phyloP scores from a whole-genome alignment of 1,140 invertebrate species.

The Neoseiulus cucumeris region DNA sequence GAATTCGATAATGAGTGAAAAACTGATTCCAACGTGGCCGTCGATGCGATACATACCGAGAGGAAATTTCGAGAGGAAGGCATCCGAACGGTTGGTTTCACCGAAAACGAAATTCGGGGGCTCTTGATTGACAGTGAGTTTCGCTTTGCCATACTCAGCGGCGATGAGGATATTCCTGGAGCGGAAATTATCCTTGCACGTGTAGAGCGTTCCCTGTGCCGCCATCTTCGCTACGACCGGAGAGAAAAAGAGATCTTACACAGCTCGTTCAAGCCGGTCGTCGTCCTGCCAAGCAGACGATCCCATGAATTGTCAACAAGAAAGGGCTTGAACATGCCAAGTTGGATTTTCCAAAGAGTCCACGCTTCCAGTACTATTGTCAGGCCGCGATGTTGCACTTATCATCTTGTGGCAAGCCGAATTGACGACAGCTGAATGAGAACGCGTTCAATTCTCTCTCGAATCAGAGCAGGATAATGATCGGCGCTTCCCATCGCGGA shows the following conservation, averaged over 20 bases:
- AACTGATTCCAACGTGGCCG: conserved; percentile 18
- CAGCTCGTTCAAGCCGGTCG: too few relatives aligned
- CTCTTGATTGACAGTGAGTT: conserved; percentile 45
- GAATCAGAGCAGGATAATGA: too few relatives aligned
- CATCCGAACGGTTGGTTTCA: conserved; percentile 66
- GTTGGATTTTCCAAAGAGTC: too few relatives aligned
- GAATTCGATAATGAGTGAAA: conserved; percentile 16
- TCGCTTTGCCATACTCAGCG: conserved; percentile 73
- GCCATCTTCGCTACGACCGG: conserved; percentile 8
- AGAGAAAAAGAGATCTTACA: not conserved
- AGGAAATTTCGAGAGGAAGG: conserved; percentile 80
- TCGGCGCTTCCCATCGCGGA: too few relatives aligned
- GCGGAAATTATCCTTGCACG: conserved; percentile 85
- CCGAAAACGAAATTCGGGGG: conserved; percentile 71
- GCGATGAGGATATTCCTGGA: conserved; percentile 73
- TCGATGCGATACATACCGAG: conserved; percentile 54
- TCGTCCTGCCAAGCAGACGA: too few relatives aligned
- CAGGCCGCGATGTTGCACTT: too few relatives aligned
- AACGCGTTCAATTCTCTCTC: too few relatives aligned
- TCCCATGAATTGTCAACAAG: too few relatives aligned
- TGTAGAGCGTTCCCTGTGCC: conserved; percentile 50
- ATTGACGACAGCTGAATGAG: too few relatives aligned
- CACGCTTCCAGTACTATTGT: too few relatives aligned
- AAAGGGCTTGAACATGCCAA: too few relatives aligned
- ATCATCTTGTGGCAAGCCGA: too few relatives aligned